Evolutionary conservation across 1,140 invertebrate species (phyloP).

Genomic region (Bombus vancouverensis): DNA sequence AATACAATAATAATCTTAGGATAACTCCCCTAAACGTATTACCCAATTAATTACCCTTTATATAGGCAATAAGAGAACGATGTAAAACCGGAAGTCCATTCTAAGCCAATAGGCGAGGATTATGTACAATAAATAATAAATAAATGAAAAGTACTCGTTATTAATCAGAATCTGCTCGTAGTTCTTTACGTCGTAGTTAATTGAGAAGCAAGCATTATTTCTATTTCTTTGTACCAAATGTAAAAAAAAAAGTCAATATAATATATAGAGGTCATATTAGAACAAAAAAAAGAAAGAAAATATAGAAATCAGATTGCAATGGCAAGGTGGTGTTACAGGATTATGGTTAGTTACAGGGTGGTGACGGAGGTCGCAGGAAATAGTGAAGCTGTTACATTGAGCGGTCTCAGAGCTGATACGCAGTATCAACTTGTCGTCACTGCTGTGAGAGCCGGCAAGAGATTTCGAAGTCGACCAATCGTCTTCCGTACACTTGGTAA

Average conservation of each 20-base stretch:
- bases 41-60: no score
- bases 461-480: conserved; percentile 91
- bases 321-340: conserved; percentile 67
- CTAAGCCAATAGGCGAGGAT: no score
- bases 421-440: conserved; percentile 93
- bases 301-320: conserved; percentile 73
- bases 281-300: conserved; percentile 5
- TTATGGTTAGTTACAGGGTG: conserved; percentile 93
- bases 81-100: no score
- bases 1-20: no score
- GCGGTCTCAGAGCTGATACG: conserved; percentile 90
- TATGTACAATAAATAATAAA: no score
- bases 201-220: background rate
- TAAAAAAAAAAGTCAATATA: background rate
- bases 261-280: background rate
- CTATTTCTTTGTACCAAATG: background rate
- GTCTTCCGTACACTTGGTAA: conserved; percentile 94
- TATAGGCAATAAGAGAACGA: no score
- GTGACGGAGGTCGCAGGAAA: conserved; percentile 93
- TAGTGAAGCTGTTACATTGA: conserved; percentile 91
- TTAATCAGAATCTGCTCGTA: background rate
- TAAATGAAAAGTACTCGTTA: no score
- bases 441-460: conserved; percentile 89
- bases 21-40: no score
- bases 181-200: background rate